These are phyloP conservation scores for Maniola hyperantus DNA, from an alignment of 2,888 invertebrate genomes.

Conservation along the genomic window DNA sequence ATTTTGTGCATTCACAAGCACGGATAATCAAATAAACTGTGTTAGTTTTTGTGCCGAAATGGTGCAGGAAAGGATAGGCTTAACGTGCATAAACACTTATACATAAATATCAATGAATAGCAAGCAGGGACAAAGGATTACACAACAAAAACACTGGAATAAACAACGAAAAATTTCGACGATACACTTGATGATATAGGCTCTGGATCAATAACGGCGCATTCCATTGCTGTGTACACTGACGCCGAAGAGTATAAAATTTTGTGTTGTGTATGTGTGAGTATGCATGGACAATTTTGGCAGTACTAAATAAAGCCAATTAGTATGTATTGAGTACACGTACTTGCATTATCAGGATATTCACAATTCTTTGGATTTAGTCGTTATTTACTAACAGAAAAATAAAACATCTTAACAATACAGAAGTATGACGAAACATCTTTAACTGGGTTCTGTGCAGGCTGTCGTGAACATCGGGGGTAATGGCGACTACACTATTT, in stretches of 20 bases:
- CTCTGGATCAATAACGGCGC: slow-evolving; percentile 66
- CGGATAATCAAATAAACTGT: slow-evolving; percentile 70
- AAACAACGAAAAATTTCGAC: slow-evolving; percentile 59
- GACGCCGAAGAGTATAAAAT: slow-evolving; percentile 55
- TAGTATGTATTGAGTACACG: slow-evolving; percentile 23
- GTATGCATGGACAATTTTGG: slow-evolving; percentile 53
- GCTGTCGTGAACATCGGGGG: slow-evolving; percentile 56
- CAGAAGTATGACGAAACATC: slow-evolving; percentile 7
- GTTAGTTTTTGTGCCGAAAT: slow-evolving; percentile 71
- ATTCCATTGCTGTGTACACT: slow-evolving; percentile 72
- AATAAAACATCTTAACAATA: background rate
- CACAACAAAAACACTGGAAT: slow-evolving; percentile 63
- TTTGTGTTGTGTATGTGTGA: slow-evolving; percentile 51
- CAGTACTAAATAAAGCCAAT: slow-evolving; percentile 57
- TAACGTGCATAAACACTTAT: slow-evolving; percentile 75
- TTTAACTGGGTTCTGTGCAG: slow-evolving; percentile 56
- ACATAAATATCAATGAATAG: slow-evolving; percentile 62
- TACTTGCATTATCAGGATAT: slow-evolving; percentile 23
- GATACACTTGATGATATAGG: slow-evolving; percentile 68
- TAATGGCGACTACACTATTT: slow-evolving; percentile 59
- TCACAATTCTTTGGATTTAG: background rate
- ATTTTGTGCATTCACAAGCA: slow-evolving; percentile 78
- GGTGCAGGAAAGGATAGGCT: slow-evolving; percentile 75
- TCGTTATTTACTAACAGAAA: slow-evolving; percentile 2
- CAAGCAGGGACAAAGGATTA: slow-evolving; percentile 75